These are phyloP conservation scores for Peromyscus aztecus DNA, from an alignment of 2,797 vertebrate genomes.

Conservation along the genomic window DNA sequence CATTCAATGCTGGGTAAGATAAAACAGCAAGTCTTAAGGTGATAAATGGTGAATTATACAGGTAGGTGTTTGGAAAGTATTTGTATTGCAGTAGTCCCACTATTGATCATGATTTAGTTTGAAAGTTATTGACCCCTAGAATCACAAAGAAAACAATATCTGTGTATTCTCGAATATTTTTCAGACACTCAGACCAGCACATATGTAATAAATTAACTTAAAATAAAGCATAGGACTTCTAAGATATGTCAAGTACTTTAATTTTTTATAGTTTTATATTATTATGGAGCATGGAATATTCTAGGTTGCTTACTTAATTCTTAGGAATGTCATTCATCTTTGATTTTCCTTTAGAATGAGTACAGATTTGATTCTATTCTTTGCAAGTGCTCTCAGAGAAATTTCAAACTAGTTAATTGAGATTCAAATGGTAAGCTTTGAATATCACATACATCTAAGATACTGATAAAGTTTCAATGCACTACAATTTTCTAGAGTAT, in stretches of 20 bases:
- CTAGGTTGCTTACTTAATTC: neutral
- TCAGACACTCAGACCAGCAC: neutral
- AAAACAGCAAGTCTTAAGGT: constrained; percentile 26
- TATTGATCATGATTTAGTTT: constrained; percentile 60
- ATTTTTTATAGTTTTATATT: neutral
- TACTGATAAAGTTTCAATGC: neutral
- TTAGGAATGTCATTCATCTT: neutral
- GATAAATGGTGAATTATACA: constrained; percentile 26
- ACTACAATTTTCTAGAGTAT: neutral
- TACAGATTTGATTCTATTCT: neutral
- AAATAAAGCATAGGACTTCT: constrained; percentile 60
- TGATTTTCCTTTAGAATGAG: neutral
- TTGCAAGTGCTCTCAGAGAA: neutral
- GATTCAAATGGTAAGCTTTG: neutral
- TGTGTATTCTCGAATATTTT: constrained; percentile 23
- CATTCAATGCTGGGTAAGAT: constrained; percentile 12
- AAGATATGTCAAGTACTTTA: neutral
- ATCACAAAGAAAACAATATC: constrained; percentile 41
- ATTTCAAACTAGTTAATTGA: neutral
- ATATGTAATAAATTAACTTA: neutral
- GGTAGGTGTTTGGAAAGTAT: neutral
- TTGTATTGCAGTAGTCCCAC: neutral
- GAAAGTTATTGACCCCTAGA: constrained; percentile 12
- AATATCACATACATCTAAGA: neutral
- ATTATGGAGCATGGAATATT: constrained; percentile 44